These are phyloP conservation scores for Sebastolobus altivelis DNA, from an alignment of 2,797 vertebrate species.

Conservation along the genomic window DNA sequence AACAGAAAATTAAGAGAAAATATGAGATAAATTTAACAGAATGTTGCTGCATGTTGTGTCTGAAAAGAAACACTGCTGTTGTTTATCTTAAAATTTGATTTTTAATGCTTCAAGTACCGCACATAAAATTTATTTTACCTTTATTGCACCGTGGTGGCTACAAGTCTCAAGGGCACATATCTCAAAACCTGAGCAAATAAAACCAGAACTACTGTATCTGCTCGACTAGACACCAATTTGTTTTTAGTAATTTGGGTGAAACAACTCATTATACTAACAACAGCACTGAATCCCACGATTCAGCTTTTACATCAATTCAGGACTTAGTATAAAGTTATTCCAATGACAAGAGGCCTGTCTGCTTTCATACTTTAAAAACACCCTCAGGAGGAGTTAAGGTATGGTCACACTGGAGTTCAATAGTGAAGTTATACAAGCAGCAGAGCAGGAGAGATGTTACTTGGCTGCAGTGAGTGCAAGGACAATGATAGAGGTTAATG, in stretches of 20 bases:
- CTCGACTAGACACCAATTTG: not conserved
- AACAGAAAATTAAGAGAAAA: not conserved
- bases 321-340: not conserved
- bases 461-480: not conserved
- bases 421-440: not conserved
- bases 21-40: not conserved
- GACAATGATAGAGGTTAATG: not conserved
- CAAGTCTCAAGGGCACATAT: not conserved
- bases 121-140: not conserved
- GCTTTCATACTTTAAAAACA: not conserved
- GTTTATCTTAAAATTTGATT: no score
- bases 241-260: not conserved
- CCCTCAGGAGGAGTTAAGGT: not conserved
- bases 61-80: not conserved
- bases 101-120: not conserved
- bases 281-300: not conserved
- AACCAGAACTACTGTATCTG: not conserved
- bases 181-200: constrained; percentile 10
- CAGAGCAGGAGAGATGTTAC: not conserved
- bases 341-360: not conserved
- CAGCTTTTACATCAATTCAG: not conserved
- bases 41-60: not conserved
- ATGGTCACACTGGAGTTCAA: not conserved
- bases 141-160: not conserved
- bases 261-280: not conserved